Evolutionary conservation across 2,113 vertebrate genomes (phyloP).

Genomic region (Pseudorectes ferrugineus): DNA sequence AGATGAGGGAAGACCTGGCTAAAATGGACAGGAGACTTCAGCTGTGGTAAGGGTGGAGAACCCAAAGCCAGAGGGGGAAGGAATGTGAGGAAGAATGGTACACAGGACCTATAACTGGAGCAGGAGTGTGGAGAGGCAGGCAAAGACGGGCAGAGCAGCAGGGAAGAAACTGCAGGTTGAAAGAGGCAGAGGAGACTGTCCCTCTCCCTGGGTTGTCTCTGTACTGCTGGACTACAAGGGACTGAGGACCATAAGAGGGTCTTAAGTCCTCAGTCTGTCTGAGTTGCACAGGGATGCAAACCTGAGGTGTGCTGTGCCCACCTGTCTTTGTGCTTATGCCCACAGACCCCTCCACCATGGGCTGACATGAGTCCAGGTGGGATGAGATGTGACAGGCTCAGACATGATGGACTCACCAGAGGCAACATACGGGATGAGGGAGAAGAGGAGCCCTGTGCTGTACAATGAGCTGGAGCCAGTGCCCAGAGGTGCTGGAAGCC

Average conservation of each 20-base stretch:
- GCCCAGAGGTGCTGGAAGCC: neutral
- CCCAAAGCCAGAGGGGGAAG: neutral
- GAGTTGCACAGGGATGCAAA: neutral
- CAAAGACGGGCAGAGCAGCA: neutral
- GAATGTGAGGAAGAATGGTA: neutral
- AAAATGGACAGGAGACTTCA: neutral
- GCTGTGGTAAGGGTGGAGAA: neutral
- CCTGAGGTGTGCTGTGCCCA: neutral
- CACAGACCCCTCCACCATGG: neutral
- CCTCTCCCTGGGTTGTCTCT: neutral
- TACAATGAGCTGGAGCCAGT: neutral
- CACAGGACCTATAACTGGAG: neutral
- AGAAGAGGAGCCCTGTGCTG: neutral
- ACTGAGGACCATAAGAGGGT: neutral
- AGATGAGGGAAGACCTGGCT: neutral
- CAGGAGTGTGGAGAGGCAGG: neutral
- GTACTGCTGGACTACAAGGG: neutral
- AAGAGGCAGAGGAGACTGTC: neutral
- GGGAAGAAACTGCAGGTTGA: neutral
- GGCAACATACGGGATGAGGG: rapidly evolving
- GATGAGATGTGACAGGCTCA: neutral
- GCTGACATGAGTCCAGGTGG: neutral
- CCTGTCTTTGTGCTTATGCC: neutral
- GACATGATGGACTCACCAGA: neutral
- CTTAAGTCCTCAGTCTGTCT: neutral